Evolutionary conservation across 2,113 vertebrate species (phyloP).

Genomic region (Rhodinocichla rosea): DNA sequence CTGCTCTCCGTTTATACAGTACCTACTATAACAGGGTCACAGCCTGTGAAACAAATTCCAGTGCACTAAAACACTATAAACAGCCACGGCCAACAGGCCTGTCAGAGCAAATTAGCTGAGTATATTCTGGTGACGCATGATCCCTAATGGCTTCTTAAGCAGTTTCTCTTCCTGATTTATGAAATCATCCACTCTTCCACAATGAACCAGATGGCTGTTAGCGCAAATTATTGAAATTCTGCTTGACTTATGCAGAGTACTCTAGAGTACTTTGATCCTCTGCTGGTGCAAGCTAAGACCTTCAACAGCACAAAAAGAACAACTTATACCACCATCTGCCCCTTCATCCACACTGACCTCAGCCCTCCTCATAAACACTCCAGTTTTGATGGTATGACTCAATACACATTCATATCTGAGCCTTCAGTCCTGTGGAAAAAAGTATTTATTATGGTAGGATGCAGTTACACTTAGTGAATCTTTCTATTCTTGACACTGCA

Average conservation of each 20-base stretch:
- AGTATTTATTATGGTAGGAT: not conserved
- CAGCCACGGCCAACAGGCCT: not conserved
- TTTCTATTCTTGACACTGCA: not conserved
- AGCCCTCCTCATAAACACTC: not conserved
- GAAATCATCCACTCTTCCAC: not conserved
- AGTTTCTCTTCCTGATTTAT: not conserved
- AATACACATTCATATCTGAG: not conserved
- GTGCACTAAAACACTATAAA: not conserved
- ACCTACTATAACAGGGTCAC: not conserved
- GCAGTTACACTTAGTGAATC: not conserved
- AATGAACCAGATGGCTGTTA: not conserved
- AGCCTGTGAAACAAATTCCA: conserved; percentile 1
- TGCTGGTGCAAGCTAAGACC: not conserved
- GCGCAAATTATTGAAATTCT: not conserved
- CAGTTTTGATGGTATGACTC: not conserved
- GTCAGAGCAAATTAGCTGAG: conserved; percentile 9
- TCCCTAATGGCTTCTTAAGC: not conserved
- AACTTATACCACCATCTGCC: not conserved
- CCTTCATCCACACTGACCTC: not conserved
- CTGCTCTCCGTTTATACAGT: not conserved
- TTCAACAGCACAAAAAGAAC: not conserved
- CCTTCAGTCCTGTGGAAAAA: not conserved
- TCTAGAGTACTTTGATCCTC: not conserved
- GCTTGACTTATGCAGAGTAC: not conserved
- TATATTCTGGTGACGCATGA: not conserved